Base-by-base conservation (phyloP, 1,140 invertebrate genomes). In the Cydia pomonella region DNA sequence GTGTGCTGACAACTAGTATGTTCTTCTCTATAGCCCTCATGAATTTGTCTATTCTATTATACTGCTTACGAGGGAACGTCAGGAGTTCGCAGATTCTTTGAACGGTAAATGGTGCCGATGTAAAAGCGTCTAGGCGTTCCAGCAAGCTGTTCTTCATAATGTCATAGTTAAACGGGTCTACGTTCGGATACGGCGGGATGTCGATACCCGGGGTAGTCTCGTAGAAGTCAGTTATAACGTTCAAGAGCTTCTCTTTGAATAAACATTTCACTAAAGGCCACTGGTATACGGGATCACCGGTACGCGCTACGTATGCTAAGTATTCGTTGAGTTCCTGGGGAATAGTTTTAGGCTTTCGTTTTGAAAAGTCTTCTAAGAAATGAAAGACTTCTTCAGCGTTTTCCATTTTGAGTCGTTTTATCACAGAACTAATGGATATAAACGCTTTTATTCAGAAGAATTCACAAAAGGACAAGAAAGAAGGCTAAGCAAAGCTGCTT, bases 1-100 rank as follows among this genome's bases (percentile, higher is more conserved):
- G 95, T n/a, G 98, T 99, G 78, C 97, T 98, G 5, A 99, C 98
- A 72, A 99, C 98, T 80, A 98, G 92, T 77, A 99, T 97, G 87
- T 98, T 99, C 91, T 98, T 98, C 84, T 98, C 98, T 41, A 99
- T 95, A 0, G 98, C 98, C 72, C 98, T 93, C 96, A 99, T 97
- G 87, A 97, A 99, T 92, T 99, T 99, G 87, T 99, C 98, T 66
- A 98, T 97, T 75, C 98, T 94, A 84, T 97, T 98, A 89, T 99
- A 99, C 86, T 99, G 97, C 87, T 97, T 98, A n/a, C 96, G 94
- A 5, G 98, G 98, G 77, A 96, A 95, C 2, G 97, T 97, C 0
- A 99, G 93, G 3, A 99, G 93, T 92, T 99, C 99, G 92, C 98
- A 99, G 62, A 99, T 95, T 76, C 98, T 94, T 91, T 99, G 98